Evolutionary conservation across 2,113 vertebrate genomes (phyloP).

Genomic region (Tautogolabrus adspersus): DNA sequence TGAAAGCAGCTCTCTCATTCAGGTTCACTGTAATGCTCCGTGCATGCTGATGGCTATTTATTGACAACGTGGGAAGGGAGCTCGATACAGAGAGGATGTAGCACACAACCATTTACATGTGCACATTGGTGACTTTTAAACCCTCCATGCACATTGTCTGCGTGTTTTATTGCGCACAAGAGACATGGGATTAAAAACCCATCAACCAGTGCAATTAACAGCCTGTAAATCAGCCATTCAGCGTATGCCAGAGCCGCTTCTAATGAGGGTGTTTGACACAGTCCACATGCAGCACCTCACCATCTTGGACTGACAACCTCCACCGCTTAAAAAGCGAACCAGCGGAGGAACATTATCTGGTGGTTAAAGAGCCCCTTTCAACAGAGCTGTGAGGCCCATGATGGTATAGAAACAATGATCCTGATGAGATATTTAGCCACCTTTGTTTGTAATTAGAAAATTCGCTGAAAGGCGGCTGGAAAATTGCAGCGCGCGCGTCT

Average conservation of each 20-base stretch:
- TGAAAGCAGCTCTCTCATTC: constrained; percentile 43
- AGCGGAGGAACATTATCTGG: background rate
- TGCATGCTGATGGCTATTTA: constrained; percentile 25
- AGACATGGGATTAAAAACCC: background rate
- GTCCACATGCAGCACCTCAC: constrained; percentile 4
- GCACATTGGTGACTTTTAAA: background rate
- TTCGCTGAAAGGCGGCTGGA: background rate
- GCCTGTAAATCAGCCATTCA: background rate
- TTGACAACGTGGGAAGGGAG: constrained; percentile 3
- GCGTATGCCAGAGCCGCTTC: background rate
- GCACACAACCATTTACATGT: background rate
- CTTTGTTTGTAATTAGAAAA: constrained; percentile 19
- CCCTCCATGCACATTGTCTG: background rate
- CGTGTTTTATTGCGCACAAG: background rate
- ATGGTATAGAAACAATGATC: background rate
- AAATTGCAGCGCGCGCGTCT: background rate
- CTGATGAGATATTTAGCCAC: constrained; percentile 11
- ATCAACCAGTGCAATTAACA: background rate
- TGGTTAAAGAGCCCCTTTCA: background rate
- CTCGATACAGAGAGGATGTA: background rate
- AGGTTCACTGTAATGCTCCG: constrained; percentile 8
- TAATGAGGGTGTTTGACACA: background rate
- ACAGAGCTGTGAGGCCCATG: background rate
- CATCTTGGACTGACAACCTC: constrained; percentile 5
- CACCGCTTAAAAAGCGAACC: background rate